Conservation (phyloP, 2,888 invertebrate genomes). For the Sipunculus nudus region DNA sequence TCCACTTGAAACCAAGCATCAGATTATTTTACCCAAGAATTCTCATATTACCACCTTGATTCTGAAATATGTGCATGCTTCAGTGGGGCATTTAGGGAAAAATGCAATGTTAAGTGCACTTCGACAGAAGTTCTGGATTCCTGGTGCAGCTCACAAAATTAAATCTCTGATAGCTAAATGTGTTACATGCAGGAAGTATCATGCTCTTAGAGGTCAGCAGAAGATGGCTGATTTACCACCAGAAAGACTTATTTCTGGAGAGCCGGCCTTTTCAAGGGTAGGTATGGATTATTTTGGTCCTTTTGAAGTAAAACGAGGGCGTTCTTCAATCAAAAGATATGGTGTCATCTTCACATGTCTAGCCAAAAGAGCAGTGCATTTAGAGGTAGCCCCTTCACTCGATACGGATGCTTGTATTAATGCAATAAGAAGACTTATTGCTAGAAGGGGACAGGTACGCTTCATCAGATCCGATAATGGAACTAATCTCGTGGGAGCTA, state of each 20-base stretch:
- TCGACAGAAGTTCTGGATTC: background rate
- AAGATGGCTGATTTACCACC: conserved; percentile 2
- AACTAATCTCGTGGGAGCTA: background rate
- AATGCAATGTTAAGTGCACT: background rate
- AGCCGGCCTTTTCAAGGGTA: background rate
- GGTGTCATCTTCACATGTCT: background rate
- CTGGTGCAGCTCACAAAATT: no score
- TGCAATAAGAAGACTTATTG: conserved; percentile 2
- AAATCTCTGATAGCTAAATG: no score
- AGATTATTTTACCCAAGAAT: no score
- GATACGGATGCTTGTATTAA: conserved; percentile 4
- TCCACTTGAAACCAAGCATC: no score
- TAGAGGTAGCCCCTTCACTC: background rate
- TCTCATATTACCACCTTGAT: no score
- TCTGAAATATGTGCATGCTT: no score
- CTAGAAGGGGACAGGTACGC: background rate
- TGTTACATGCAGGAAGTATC: no score
- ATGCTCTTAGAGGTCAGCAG: no score
- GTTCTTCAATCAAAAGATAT: background rate
- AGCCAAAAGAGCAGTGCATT: background rate
- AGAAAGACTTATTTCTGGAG: background rate
- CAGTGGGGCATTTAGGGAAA: background rate
- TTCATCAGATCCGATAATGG: conserved; percentile 2
- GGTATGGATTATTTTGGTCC: conserved; percentile 3
- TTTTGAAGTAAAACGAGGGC: background rate